phyloP scores from a whole-genome alignment of 92 coral and sea anemone genomes.

The Epizoanthus rinbou region DNA sequence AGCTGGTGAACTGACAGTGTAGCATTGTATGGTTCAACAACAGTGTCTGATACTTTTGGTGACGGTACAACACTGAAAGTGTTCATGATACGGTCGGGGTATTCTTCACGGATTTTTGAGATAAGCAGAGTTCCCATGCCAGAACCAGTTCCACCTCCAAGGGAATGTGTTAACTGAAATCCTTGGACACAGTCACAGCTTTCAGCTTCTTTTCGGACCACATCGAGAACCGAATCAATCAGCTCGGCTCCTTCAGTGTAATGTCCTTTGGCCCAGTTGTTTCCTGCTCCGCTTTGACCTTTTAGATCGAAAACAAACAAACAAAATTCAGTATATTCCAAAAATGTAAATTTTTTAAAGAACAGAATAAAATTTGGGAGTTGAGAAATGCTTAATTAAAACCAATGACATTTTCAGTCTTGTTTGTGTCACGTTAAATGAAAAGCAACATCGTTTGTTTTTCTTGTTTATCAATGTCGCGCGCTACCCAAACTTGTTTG shows the following conservation, averaged over 20 bases:
- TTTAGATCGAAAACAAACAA: neutral
- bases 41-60: conserved; percentile 76
- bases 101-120: conserved; percentile 89
- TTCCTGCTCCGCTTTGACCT: conserved; percentile 95
- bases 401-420: too few species aligned
- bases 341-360: neutral
- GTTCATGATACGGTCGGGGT: conserved; percentile 91
- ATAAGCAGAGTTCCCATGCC: conserved; percentile 89
- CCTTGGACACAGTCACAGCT: conserved; percentile 90
- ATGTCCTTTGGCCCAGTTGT: conserved; percentile 95
- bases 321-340: neutral
- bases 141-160: conserved; percentile 93
- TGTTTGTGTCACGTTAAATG: too few species aligned
- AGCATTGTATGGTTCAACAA: conserved; percentile 89
- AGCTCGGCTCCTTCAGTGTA: conserved; percentile 92
- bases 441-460: too few species aligned
- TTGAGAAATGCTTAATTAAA: neutral
- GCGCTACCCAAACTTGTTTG: too few species aligned
- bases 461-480: too few species aligned
- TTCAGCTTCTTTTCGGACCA: conserved; percentile 89
- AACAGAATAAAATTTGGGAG: neutral
- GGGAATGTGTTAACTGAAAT: conserved; percentile 89
- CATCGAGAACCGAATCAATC: conserved; percentile 83
- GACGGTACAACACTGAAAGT: conserved; percentile 71
- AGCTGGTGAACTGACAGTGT: conserved; percentile 86